phyloP scores from a whole-genome alignment of 2,113 vertebrate genomes.

The Dolichallabes microphthalmus region DNA sequence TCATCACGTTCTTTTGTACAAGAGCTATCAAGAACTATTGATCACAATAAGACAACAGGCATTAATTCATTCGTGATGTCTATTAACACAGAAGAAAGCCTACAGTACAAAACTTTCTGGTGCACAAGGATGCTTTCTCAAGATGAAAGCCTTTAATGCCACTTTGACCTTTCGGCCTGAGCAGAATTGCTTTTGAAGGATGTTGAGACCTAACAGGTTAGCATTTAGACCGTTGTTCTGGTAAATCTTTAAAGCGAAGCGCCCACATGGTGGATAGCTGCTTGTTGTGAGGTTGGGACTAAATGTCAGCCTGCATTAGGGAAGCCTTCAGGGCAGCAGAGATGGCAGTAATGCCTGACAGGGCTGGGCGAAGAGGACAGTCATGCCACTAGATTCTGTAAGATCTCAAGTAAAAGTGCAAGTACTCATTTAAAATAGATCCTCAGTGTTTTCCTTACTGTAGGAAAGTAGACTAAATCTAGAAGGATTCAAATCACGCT shows the following conservation, averaged over 20 bases:
- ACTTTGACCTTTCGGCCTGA: slow-evolving; percentile 20
- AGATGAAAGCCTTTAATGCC: slow-evolving; percentile 21
- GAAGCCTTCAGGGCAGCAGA: slow-evolving; percentile 33
- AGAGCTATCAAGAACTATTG: background rate
- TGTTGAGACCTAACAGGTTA: slow-evolving; percentile 8
- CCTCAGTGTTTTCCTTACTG: too few species aligned
- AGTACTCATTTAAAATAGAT: background rate
- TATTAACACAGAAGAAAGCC: background rate
- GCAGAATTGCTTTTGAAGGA: slow-evolving; percentile 27
- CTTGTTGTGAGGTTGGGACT: slow-evolving; percentile 15
- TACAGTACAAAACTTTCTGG: background rate
- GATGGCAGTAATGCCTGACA: slow-evolving; percentile 8
- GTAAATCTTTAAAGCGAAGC: slow-evolving; percentile 24
- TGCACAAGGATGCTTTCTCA: background rate
- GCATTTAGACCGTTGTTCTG: slow-evolving; percentile 32
- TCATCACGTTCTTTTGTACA: background rate
- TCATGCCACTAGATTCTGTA: background rate
- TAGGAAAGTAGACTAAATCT: background rate
- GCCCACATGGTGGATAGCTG: slow-evolving; percentile 5
- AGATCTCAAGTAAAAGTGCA: background rate
- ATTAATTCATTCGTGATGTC: background rate
- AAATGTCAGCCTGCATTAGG: slow-evolving; percentile 49
- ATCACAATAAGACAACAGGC: background rate
- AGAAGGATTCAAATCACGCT: background rate
- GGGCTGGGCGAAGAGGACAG: background rate